Base-by-base conservation (phyloP, 2,888 invertebrate genomes). In the Parasteatoda lunata region DNA sequence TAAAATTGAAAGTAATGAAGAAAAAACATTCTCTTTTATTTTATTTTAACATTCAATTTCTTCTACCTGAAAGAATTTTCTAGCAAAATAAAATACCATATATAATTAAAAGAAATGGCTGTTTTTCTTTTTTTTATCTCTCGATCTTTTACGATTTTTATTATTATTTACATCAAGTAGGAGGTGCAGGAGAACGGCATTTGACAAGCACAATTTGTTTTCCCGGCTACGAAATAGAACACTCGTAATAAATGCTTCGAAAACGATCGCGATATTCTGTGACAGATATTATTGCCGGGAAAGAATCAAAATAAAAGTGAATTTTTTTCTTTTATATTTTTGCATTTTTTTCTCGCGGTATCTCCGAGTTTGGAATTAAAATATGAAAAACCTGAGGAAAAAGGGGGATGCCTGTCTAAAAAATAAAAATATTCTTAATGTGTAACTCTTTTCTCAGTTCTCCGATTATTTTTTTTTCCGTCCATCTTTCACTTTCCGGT, bases 231-330 rank as follows among this genome's bases (percentile, higher is more conserved):
- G 80, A 80, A 80, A 72, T 73, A 52, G 80, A 80, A 72, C 66
- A 72, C 80, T 80, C 80, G 66, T 80, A 72, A 80, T 72, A 73
- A 80, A 80, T 72, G 66, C 80, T 71, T 15, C 70, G 49, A 54
- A 15, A 72, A 65, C 65, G 80, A 80, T 80, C 69, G 77, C 52
- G 54, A 52, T 77, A 52, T 59, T 52, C 70, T 69, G 66, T 49
- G 80, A 80, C 80, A 80, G 80, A 80, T 80, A 80, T 80, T 80
- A 80, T 80, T 80, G 80, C 80, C 80, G 9, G 72, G 80, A 65
- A 80, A 73, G 72, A 80, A 80, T 72, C 72, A 65, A 80, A 80
- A 66, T 65, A 73, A 80, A 66, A 80, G 73, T 80, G 73, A 73
- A 66, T 73, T 72, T 45, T 15, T n/a, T 15, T 71, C 54, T 5